These are phyloP conservation scores for Chondrosia reniformis DNA, from an alignment of 37 sponge, comb jelly and placozoan species.

Conservation along the genomic window DNA sequence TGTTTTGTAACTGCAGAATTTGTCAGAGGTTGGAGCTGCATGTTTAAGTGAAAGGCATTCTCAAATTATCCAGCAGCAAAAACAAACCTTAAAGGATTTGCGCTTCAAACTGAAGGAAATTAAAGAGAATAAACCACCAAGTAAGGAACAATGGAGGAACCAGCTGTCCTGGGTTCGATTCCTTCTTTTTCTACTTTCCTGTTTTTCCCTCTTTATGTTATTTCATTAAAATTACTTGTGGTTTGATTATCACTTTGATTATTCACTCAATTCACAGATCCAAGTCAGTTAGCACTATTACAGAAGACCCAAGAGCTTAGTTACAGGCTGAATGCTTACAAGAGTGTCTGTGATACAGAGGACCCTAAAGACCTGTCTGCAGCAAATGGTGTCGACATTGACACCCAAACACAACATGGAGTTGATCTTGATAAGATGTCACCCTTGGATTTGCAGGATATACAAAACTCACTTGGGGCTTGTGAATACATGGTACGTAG, in stretches of 20 bases:
- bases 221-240: too few relatives aligned
- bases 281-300: slow-evolving; percentile 2
- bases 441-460: neutral
- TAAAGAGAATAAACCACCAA: slow-evolving; percentile 10
- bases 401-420: neutral
- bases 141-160: neutral
- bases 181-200: too few relatives aligned
- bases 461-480: slow-evolving; percentile 12
- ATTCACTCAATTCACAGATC: too few relatives aligned
- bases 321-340: slow-evolving; percentile 1
- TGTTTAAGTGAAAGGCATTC: slow-evolving; percentile 19
- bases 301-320: slow-evolving; percentile 18
- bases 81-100: slow-evolving; percentile 9
- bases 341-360: too few relatives aligned
- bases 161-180: neutral
- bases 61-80: slow-evolving; percentile 13
- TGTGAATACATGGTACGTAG: slow-evolving; percentile 24
- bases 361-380: too few relatives aligned
- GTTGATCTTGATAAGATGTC: neutral
- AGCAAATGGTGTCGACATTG: neutral
- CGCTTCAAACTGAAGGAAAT: slow-evolving; percentile 1
- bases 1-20: neutral
- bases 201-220: too few relatives aligned
- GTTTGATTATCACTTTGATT: too few relatives aligned
- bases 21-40: slow-evolving; percentile 1